These are phyloP conservation scores for Globia sparganii DNA, from an alignment of 2,888 invertebrate genomes.

Conservation along the genomic window DNA sequence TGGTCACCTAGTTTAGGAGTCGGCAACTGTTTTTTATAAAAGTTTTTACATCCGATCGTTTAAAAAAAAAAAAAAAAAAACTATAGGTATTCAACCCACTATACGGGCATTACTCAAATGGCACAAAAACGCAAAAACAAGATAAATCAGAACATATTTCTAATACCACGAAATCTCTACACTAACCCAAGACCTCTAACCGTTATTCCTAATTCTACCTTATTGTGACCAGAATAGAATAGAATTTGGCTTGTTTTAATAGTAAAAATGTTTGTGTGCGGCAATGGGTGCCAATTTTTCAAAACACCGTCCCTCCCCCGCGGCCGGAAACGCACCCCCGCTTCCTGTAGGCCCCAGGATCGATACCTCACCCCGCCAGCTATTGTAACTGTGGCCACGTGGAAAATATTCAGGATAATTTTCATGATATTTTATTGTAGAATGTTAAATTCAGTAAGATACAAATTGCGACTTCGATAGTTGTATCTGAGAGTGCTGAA, in stretches of 20 bases:
- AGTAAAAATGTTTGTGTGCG: slow-evolving; percentile 75
- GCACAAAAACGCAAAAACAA: slow-evolving; percentile 70
- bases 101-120: slow-evolving; percentile 52
- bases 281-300: slow-evolving; percentile 89
- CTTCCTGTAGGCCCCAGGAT: slow-evolving; percentile 87
- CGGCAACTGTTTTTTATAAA: background rate
- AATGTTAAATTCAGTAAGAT: background rate
- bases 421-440: slow-evolving; percentile 35
- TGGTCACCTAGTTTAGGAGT: slow-evolving; percentile 8
- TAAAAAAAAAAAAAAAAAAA: slow-evolving; percentile 55
- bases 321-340: slow-evolving; percentile 84
- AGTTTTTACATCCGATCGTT: background rate
- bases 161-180: slow-evolving; percentile 71
- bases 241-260: slow-evolving; percentile 70
- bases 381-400: slow-evolving; percentile 80
- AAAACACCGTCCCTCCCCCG: slow-evolving; percentile 84
- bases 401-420: slow-evolving; percentile 72
- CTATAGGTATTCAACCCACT: no score
- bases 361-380: slow-evolving; percentile 84
- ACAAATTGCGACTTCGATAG: background rate
- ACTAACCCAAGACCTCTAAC: slow-evolving; percentile 62
- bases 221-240: slow-evolving; percentile 70
- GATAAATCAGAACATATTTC: slow-evolving; percentile 75
- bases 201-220: slow-evolving; percentile 55
- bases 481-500: no score